phyloP scores from a whole-genome alignment of 2,888 invertebrate species.

The Tetragonisca angustula region DNA sequence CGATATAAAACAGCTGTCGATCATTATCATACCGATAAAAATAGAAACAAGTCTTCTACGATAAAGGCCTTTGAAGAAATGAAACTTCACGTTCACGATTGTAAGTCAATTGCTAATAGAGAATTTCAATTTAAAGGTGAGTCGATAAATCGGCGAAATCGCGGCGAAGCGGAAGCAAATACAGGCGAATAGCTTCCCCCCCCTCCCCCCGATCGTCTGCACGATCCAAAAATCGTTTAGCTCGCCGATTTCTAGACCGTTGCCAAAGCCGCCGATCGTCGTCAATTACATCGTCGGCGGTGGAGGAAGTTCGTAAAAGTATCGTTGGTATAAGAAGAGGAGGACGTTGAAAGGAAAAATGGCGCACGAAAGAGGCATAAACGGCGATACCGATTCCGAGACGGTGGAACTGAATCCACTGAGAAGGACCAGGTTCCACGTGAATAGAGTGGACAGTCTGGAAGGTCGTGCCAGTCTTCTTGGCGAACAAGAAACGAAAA shows the following conservation, averaged over 20 bases:
- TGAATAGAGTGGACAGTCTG: constrained; percentile 86
- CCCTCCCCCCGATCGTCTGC: too few species aligned
- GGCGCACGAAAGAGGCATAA: constrained; percentile 79
- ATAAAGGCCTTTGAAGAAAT: too few species aligned
- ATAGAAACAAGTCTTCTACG: too few species aligned
- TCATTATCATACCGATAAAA: not conserved
- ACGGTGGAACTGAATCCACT: constrained; percentile 82
- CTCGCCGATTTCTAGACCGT: not conserved
- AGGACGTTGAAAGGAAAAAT: constrained; percentile 57
- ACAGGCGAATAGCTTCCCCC: too few species aligned
- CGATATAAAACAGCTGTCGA: not conserved
- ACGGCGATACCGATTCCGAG: constrained; percentile 75
- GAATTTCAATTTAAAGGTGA: constrained; percentile 13
- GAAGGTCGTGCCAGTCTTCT: constrained; percentile 83
- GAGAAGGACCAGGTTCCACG: constrained; percentile 86
- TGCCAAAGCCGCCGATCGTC: not conserved
- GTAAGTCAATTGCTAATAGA: constrained; percentile 45
- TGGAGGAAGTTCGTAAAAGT: not conserved
- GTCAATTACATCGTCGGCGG: not conserved
- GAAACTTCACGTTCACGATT: not conserved
- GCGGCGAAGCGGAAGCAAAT: constrained; percentile 11
- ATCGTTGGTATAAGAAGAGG: not conserved
- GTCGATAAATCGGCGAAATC: constrained; percentile 50
- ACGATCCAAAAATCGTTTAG: constrained; percentile 10
- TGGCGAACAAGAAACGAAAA: constrained; percentile 81